Conservation (phyloP, 23 tunicate species). For the Aplidium turbinatum region DNA sequence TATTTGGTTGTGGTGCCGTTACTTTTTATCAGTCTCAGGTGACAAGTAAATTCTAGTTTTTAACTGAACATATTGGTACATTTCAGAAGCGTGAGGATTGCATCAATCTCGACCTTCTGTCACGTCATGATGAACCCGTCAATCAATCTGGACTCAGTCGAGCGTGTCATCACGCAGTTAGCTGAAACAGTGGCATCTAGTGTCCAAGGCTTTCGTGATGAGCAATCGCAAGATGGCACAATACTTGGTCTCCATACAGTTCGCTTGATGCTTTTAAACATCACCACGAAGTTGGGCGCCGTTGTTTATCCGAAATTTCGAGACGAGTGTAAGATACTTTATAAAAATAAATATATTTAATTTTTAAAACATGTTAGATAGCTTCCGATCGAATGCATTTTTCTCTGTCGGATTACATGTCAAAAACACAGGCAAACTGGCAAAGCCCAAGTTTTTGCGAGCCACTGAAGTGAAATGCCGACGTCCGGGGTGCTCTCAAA, state of each 20-base stretch:
- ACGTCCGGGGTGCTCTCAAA: too few relatives aligned
- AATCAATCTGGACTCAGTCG: conserved; percentile 43
- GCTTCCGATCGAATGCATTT: too few relatives aligned
- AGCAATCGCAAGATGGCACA: conserved; percentile 45
- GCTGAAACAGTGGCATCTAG: conserved; percentile 53
- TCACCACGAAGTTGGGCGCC: conserved; percentile 40
- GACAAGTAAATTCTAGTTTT: too few relatives aligned
- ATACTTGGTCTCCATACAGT: conserved; percentile 58
- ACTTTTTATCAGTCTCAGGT: neutral
- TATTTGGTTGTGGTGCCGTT: too few relatives aligned
- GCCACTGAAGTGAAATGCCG: too few relatives aligned
- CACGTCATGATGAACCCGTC: conserved; percentile 43
- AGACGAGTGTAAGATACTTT: conserved; percentile 59
- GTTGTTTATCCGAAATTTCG: conserved; percentile 77
- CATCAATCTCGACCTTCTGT: conserved; percentile 57
- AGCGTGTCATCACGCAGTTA: conserved; percentile 72
- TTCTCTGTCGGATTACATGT: too few relatives aligned
- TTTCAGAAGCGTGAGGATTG: conserved; percentile 56
- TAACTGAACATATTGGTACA: neutral
- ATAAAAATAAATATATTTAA: too few relatives aligned
- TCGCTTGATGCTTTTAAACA: conserved; percentile 15
- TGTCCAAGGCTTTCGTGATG: conserved; percentile 20
- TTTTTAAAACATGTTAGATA: too few relatives aligned
- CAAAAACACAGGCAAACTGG: too few relatives aligned
- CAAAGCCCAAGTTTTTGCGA: too few relatives aligned